phyloP scores from a whole-genome alignment of 2,797 vertebrate species.

The Alca torda region DNA sequence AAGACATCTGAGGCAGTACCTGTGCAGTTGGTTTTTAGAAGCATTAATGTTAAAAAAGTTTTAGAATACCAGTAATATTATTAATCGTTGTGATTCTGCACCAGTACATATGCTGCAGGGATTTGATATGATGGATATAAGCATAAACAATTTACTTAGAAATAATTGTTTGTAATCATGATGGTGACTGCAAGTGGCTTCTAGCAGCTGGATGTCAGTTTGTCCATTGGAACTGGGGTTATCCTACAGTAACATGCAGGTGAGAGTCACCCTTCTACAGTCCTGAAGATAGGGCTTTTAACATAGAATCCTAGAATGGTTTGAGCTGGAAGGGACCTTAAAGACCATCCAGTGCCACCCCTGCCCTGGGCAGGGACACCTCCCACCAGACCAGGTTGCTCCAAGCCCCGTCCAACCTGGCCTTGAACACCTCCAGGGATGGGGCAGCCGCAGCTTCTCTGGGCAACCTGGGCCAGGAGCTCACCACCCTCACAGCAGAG shows the following conservation, averaged over 20 bases:
- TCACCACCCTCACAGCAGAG: too few relatives aligned
- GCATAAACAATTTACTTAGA: neutral
- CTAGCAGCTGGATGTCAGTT: neutral
- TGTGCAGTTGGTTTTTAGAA: neutral
- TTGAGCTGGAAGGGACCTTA: neutral
- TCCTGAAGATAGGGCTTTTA: neutral
- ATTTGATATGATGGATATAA: neutral
- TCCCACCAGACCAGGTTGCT: neutral
- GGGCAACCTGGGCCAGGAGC: too few relatives aligned
- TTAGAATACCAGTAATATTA: neutral
- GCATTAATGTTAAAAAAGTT: neutral
- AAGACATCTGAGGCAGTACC: neutral
- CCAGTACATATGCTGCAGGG: neutral
- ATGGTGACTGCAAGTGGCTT: rapidly evolving
- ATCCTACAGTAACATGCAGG: neutral
- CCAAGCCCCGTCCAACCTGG: too few relatives aligned
- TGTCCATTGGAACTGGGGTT: neutral
- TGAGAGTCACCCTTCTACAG: neutral
- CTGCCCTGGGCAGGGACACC: neutral
- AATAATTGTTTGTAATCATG: neutral
- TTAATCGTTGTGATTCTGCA: neutral
- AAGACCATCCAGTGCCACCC: too few relatives aligned
- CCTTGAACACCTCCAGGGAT: too few relatives aligned
- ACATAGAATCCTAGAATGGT: neutral
- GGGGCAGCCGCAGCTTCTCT: too few relatives aligned